Evolutionary conservation across 1,140 invertebrate species (phyloP), one percentile per base, ranked within the genome.

Genomic region (Drosophila cardini): DNA sequence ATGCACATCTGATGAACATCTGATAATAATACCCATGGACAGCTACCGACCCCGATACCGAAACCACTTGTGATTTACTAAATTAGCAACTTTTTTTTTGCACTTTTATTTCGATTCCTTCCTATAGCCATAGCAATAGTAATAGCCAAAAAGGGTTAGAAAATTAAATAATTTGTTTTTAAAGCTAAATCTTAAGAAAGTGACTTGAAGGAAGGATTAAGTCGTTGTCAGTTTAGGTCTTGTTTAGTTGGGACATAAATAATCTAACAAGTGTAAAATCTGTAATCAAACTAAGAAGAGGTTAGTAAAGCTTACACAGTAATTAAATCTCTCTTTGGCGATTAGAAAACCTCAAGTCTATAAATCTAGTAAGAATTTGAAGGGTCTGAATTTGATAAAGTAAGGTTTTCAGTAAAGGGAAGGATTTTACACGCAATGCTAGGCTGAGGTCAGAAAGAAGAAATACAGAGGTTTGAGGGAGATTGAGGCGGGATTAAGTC

Each of bases 1-100:
- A 74, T 86, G 82, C 82, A 82, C 82, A 86, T 87, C 83, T 87
- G 83, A 86, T 86, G 82, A 82, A 80, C 69, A 71, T 26, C 21
- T 26, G 21, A 26, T 26, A 26, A 26, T 82, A 87, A 86, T 86
- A 76, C 72, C 78, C 83, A 76, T 76, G 57, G 82, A 76, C 82
- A 78, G 71, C 46, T 72, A 38, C 26, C 52, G 52, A 48, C 52
- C 69, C 42, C 67, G 36, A 53, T 62, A 53, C 21, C 69, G 38
- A 72, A 58, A 45, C 61, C 78, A 76, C 78, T 81, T 64, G 45
- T 58, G 78, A 72, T 80, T 61, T 57, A 46, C 67, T 62, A 62
- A 72, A 72, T 72, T 72, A 72, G 63, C 70, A 21, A 21, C 45
- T 58, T 26, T 58, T n/a, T n/a, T n/a, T n/a, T n/a, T n/a, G n/a